A percentile compares a stretch with the other conserved stretches of the same genome.
Evolutionary conservation across 2,113 vertebrate genomes (phyloP).

Genomic region (Cranoglanis bouderius): DNA sequence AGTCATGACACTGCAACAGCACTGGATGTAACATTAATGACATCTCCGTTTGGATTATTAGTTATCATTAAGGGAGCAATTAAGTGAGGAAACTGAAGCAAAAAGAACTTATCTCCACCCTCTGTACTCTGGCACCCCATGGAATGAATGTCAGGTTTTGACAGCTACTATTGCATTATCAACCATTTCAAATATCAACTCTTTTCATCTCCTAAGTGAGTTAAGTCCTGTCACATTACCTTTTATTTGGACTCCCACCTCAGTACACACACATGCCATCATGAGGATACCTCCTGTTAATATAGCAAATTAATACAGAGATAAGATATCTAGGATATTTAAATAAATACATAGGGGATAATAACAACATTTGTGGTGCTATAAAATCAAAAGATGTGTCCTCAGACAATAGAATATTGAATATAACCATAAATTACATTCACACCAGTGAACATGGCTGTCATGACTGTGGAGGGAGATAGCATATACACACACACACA

Average conservation of each 20-base stretch:
- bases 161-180: neutral
- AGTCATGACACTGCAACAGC: neutral
- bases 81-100: neutral
- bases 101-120: neutral
- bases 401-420: neutral
- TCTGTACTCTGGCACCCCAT: neutral
- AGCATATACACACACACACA: neutral
- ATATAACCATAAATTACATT: neutral
- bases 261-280: neutral
- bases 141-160: neutral
- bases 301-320: neutral
- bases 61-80: neutral
- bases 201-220: neutral
- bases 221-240: neutral
- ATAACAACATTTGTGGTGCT: neutral
- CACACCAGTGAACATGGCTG: conserved; percentile 20
- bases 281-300: neutral
- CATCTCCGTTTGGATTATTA: neutral
- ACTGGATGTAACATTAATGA: neutral
- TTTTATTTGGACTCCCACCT: neutral
- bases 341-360: neutral
- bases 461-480: neutral
- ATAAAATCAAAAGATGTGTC: neutral
- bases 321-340: neutral
- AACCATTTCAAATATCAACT: neutral